Evolutionary conservation across 1,140 invertebrate species (phyloP), one percentile per base, ranked within the genome.

Genomic region (Leptopilina boulardi): DNA sequence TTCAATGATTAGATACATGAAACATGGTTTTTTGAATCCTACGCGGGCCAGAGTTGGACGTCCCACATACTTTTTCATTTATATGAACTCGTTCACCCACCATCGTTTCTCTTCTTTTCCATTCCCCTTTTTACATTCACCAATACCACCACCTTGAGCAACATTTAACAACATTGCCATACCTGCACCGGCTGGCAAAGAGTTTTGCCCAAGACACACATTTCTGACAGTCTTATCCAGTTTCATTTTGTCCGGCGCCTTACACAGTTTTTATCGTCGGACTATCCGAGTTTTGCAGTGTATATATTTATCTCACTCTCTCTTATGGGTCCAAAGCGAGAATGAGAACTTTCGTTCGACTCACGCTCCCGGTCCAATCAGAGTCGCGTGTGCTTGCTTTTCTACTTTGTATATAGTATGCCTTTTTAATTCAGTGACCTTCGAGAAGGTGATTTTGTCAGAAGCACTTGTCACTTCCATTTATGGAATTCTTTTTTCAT

Each of bases 21-120:
- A 47, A 47, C 44, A 47, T 3, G 44, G 47, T 18, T 66, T 66
- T 66, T 66, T 66, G 26, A 34, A 83, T 82, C 86, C 86, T 84
- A 88, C 87, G 82, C 87, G 66, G 72, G 73, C 74, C 51, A 78
- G 81, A 74, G 70, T 38, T 4, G 34, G 34, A 38, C 87, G 77
- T 81, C 87, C 86, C 83, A 85, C 85, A 38, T 38, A 82, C 85
- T 73, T 77, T n/a, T 56, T 75, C 82, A 70, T 84, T n/a, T 34
- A 38, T 38, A 38, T 38, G 82, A 87, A 90, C 89, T 83, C 86
- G 89, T 89, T 88, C 87, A 91, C 89, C 89, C 89, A 90, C 89
- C 89, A 89, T 90, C 86, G 85, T 81, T 89, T 90, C 89, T 85
- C 82, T 87, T 76, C 77, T 56, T 77, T 56, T 72, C 77, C 77